Base-by-base conservation (phyloP, 2,113 vertebrate species). In the Barbus barbus region DNA sequence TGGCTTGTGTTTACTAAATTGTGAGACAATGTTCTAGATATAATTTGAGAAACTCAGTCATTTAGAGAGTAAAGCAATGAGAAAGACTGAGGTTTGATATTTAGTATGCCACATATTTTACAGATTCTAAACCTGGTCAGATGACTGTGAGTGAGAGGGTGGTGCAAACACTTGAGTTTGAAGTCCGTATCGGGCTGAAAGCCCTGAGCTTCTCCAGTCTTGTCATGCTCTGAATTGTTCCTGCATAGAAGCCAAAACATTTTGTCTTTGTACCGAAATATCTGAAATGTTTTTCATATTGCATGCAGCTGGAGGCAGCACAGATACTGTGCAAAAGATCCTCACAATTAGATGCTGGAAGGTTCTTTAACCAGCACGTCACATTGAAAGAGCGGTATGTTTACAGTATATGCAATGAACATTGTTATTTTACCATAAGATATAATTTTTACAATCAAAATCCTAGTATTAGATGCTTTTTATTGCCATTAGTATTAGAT, bases 201-300 rank as follows among this genome's bases (percentile, higher is more conserved):
- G 78, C 85, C 65, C 76, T 87, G 56, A 75, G 71, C 56, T 87
- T 82, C 86, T 86, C 74, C 65, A 89, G 88, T 92, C 86, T 84
- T 85, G 88, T 92, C 90, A 91, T 91, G 92, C 84, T 86, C 87
- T 84, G 86, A 83, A 87, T 87, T 63, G 82, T 83, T 85, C 60
- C 76, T 82, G 83, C 72, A 67, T 86, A 78, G 78, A 87, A 92
- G 86, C 86, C 87, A 89, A 90, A 92, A 89, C 78, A 90, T 90
- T 67, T 80, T 86, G 85, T 84, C 67, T 85, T 85, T 74, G 44
- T 61, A 87, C 82, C 56, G 53, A 93, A 90, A 88, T 84, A 91
- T 91, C 86, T 90, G 31, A 91, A 85, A 86, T 87, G 92, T 92
- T 86, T 88, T 69, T 77, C 38, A 86, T 78, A 61, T 89, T 84